A percentile compares a stretch with the other conserved stretches of the same genome.
Evolutionary conservation across 2,888 invertebrate genomes (phyloP).

Genomic region (Sympetrum striolatum): DNA sequence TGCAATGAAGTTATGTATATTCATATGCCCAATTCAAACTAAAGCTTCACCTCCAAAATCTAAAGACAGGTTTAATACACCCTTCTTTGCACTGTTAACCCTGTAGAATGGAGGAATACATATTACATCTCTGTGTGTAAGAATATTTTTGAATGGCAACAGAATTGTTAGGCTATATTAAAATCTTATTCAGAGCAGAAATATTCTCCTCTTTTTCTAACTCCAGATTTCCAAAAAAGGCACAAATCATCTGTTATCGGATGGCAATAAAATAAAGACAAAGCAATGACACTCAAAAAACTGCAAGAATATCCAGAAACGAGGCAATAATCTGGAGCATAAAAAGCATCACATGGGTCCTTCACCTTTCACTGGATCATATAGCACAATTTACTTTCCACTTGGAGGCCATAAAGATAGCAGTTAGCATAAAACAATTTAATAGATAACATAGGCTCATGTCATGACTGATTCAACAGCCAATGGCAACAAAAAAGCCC

Average conservation of each 20-base stretch:
- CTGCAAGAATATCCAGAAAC: background rate
- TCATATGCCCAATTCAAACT: background rate
- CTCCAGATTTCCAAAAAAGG: background rate
- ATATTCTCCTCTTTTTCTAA: background rate
- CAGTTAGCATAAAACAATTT: background rate
- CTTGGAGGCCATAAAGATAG: background rate
- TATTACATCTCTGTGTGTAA: background rate
- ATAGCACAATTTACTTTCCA: background rate
- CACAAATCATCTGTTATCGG: background rate
- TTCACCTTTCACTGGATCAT: background rate
- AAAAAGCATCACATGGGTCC: background rate
- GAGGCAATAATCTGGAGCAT: background rate
- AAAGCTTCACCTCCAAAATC: background rate
- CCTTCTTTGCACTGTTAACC: background rate
- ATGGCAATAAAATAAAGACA: background rate
- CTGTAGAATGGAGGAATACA: slow-evolving; percentile 10
- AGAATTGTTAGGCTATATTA: background rate
- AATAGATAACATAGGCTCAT: background rate
- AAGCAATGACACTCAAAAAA: background rate
- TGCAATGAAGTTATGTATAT: background rate
- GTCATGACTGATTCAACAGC: background rate
- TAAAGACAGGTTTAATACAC: background rate
- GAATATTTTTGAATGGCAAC: background rate
- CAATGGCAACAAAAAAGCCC: background rate
- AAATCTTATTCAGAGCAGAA: background rate